phyloP scores from a whole-genome alignment of 2,888 invertebrate species.

The Anagyrus pseudococci region DNA sequence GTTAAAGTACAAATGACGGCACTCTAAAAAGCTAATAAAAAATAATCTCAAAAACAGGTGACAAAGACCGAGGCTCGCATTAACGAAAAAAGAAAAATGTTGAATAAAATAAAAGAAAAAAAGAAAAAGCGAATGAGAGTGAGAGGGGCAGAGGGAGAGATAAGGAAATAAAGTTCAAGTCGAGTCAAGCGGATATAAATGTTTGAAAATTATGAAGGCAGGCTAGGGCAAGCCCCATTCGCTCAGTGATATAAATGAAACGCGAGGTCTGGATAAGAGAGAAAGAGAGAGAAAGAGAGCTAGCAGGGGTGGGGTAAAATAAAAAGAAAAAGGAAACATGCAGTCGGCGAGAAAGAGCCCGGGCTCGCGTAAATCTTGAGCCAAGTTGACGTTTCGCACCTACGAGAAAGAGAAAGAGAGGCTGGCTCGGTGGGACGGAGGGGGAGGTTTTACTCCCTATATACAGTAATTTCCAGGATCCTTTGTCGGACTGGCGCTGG shows the following conservation, averaged over 20 bases:
- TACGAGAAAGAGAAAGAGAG: too few species aligned
- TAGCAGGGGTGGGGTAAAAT: too few species aligned
- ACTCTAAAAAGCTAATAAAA: too few species aligned
- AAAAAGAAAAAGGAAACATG: too few species aligned
- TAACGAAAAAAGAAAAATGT: background rate
- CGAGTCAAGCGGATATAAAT: slow-evolving; percentile 18
- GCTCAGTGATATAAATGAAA: slow-evolving; percentile 30
- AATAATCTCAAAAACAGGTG: too few species aligned
- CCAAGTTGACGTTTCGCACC: slow-evolving; percentile 26
- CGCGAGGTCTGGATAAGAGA: background rate
- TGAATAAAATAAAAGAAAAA: background rate
- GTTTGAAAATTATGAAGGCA: slow-evolving; percentile 31
- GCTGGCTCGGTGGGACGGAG: too few species aligned
- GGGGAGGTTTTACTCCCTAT: too few species aligned
- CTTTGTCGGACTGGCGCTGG: too few species aligned
- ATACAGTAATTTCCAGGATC: slow-evolving; percentile 23
- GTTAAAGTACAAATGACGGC: too few species aligned
- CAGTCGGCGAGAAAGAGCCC: too few species aligned
- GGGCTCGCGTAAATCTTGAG: slow-evolving; percentile 31
- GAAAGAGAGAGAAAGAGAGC: background rate
- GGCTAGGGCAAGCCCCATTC: slow-evolving; percentile 2
- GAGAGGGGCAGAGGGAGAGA: background rate
- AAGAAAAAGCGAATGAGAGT: background rate
- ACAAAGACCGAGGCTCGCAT: too few species aligned
- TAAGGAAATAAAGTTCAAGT: background rate